A percentile compares a stretch with the other conserved stretches of the same genome.
Conservation (phyloP, 2,888 invertebrate species). For the Drosophila affinis region DNA sequence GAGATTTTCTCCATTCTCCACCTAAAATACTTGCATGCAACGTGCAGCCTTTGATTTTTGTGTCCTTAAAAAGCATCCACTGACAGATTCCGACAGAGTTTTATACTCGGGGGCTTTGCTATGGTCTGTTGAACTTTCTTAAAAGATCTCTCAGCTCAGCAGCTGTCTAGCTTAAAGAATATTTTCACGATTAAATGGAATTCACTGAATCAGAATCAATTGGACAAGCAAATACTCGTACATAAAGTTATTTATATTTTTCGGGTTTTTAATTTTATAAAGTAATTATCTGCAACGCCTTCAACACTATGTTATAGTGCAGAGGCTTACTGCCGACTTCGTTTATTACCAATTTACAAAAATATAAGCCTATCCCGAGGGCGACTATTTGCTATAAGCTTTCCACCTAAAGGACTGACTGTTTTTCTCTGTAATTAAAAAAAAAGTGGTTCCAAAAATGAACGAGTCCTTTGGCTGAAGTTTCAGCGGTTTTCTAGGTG, state of each 20-base stretch:
- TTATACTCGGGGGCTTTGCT: neutral
- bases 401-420: no score
- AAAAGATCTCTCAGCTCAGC: neutral
- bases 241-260: no score
- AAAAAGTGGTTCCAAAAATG: neutral
- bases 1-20: neutral
- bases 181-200: neutral
- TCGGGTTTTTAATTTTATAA: no score
- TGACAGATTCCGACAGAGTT: neutral
- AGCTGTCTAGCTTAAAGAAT: neutral
- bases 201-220: neutral
- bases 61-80: neutral
- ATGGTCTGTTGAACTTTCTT: neutral
- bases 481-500: neutral
- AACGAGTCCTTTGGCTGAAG: neutral
- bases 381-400: slow-evolving; percentile 25
- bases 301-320: slow-evolving; percentile 2
- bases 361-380: slow-evolving; percentile 16
- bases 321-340: neutral
- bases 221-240: no score
- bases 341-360: neutral
- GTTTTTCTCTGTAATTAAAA: no score
- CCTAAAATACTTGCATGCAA: neutral
- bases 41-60: neutral
- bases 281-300: no score